phyloP scores from a whole-genome alignment of 2,113 vertebrate genomes.

The Albula goreensis region DNA sequence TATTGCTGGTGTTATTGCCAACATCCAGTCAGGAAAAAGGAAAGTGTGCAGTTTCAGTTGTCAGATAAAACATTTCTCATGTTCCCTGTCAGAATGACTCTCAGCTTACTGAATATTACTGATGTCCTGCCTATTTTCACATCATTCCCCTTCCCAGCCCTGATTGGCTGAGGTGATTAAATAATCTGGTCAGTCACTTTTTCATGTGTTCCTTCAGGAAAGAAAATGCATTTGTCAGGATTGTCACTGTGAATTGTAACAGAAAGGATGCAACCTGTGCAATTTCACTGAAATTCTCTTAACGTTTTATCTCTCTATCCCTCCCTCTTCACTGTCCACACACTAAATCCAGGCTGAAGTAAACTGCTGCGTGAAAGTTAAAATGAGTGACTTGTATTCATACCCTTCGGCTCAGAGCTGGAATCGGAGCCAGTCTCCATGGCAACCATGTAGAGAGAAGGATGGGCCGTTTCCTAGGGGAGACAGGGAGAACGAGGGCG shows the following conservation, averaged over 20 bases:
- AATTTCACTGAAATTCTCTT: neutral
- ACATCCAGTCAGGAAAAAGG: neutral
- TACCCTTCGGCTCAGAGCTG: neutral
- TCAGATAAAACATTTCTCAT: neutral
- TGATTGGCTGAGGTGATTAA: neutral
- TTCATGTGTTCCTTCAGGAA: neutral
- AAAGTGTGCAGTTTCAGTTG: neutral
- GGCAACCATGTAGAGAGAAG: constrained; percentile 68
- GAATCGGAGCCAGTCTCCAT: constrained; percentile 59
- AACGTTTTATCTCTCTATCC: neutral
- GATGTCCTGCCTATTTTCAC: neutral
- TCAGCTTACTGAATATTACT: neutral
- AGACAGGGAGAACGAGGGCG: constrained; percentile 26
- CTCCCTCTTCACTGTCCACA: neutral
- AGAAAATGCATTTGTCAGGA: neutral
- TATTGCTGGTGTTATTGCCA: neutral
- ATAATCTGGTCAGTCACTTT: neutral
- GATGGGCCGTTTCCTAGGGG: constrained; percentile 45
- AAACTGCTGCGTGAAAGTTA: neutral
- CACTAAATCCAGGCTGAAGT: neutral
- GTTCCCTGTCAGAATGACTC: neutral
- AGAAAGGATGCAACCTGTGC: neutral
- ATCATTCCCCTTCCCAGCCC: neutral
- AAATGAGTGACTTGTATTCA: neutral
- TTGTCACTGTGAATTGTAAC: neutral